Evolutionary conservation across 2,888 invertebrate species (phyloP), one percentile per base, ranked within the genome.

Genomic region (Andrena trimmerana): DNA sequence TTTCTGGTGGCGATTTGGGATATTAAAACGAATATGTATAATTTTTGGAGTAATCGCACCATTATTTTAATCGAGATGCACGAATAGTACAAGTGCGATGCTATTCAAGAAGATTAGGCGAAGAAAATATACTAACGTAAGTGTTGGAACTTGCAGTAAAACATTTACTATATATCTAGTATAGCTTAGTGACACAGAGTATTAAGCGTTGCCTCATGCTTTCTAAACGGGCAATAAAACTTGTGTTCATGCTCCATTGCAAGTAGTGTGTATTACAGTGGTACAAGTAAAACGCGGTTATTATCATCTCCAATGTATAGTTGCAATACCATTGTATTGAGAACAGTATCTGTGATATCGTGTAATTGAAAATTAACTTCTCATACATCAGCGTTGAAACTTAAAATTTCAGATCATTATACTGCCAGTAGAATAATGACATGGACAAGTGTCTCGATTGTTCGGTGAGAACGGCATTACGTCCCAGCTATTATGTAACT

Each of bases 341-440:
- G 33, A 57, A 20, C 10, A 5, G n/a, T 20, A 24, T 1, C 2
- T 10, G 42, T 10, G 24, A 8, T 36, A 27, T 31, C 16, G 20
- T n/a, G 10, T 27, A 31, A 67, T 67, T 67, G n/a, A 48, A 67
- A 42, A 42, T 16, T 4, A 42, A 20, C 33, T 50, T 29, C n/a
- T 31, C 33, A 52, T 33, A 52, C 20, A 48, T 52, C 24, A 54
- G 10, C 33, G 50, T 31, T 31, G 31, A n/a, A 54, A 52, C 31
- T 24, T 31, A 31, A 20, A n/a, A 33, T 67, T 67, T 52, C 52
- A 6, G 31, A 31, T 52, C 29, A 67, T 67, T 52, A 67, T 4
- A 8, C 10, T 20, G 8, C 54, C 20, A 20, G 57, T 57, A 8
- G 24, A 24, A 27, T 57, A 24, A 57, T 24, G 24, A 7, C 24